A percentile compares a stretch with the other conserved stretches of the same genome.
phyloP scores from a whole-genome alignment of 1,140 invertebrate genomes.

The Rhopalosiphum padi region DNA sequence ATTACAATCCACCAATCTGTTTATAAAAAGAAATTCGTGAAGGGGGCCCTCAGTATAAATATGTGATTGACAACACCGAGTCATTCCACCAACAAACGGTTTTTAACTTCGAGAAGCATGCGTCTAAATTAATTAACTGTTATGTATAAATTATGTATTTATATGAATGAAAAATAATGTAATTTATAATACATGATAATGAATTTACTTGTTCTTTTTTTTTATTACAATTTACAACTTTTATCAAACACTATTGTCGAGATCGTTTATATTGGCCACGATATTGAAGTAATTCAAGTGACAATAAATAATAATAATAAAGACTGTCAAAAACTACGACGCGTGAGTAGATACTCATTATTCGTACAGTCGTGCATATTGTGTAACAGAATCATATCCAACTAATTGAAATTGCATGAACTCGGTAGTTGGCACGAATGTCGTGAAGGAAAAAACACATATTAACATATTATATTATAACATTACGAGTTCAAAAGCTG shows the following conservation, averaged over 20 bases:
- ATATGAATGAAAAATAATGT: no score
- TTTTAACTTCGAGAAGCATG: no score
- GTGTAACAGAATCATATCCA: not conserved
- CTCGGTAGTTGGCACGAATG: not conserved
- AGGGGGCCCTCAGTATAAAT: no score
- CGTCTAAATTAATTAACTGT: no score
- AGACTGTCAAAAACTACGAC: not conserved
- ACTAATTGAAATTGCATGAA: slow-evolving; percentile 16
- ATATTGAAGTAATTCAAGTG: not conserved
- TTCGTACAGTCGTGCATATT: not conserved
- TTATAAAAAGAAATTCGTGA: no score
- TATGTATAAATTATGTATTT: no score
- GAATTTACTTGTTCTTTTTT: no score
- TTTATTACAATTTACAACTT: not conserved
- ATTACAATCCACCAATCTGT: no score
- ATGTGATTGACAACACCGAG: no score
- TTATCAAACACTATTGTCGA: not conserved
- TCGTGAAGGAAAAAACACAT: not conserved
- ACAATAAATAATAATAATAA: not conserved
- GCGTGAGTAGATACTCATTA: not conserved
- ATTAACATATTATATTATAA: not conserved
- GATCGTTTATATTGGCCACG: not conserved
- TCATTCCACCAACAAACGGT: no score
- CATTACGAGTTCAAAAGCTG: not conserved
- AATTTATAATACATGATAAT: no score